phyloP scores from a whole-genome alignment of 2,888 invertebrate species.

The Trachelus iudaicus region DNA sequence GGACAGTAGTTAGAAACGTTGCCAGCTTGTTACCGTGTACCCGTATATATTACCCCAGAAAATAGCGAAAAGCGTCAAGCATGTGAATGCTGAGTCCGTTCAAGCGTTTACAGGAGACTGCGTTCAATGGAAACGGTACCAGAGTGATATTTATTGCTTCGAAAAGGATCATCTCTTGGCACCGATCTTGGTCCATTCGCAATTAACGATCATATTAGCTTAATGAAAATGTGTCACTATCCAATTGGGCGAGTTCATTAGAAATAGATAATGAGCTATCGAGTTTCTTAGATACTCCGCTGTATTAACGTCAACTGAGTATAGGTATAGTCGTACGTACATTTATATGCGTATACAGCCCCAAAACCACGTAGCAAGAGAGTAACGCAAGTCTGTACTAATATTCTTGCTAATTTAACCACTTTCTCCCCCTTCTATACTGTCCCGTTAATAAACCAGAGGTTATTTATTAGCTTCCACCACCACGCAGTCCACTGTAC shows the following conservation, averaged over 20 bases:
- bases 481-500: conserved; percentile 30
- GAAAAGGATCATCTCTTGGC: not conserved
- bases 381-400: conserved; percentile 39
- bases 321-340: not conserved
- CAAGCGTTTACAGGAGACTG: not conserved
- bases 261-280: not conserved
- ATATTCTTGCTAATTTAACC: conserved; percentile 64
- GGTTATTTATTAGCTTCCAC: conserved; percentile 61
- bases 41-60: conserved; percentile 16
- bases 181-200: not conserved
- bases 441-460: conserved; percentile 60
- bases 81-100: not conserved
- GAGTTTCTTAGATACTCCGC: not conserved
- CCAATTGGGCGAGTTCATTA: not conserved
- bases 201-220: not conserved
- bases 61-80: not conserved
- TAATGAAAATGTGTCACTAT: not conserved
- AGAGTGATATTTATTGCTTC: not conserved
- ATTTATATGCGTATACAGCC: not conserved
- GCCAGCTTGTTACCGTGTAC: conserved; percentile 64
- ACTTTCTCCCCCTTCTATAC: conserved; percentile 41
- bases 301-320: not conserved
- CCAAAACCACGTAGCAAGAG: not conserved
- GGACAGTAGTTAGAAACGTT: conserved; percentile 63
- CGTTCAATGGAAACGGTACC: not conserved